A percentile compares a stretch with the other conserved stretches of the same genome.
phyloP scores from a whole-genome alignment of 2,797 vertebrate species.

The Astyanax mexicanus region DNA sequence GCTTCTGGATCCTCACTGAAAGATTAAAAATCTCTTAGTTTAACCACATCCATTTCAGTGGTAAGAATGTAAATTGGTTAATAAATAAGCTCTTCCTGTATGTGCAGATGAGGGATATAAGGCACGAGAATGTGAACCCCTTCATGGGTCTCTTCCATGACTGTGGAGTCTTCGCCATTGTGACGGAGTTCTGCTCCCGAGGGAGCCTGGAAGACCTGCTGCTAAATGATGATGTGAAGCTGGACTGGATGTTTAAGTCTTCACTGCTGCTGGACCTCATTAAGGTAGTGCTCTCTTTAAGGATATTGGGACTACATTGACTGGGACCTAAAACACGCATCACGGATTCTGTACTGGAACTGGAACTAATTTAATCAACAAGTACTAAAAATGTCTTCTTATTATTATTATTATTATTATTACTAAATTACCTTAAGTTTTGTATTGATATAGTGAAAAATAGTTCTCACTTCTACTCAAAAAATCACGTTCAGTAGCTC shows the following conservation, averaged over 20 bases:
- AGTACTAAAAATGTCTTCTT: no score
- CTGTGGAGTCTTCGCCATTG: constrained; percentile 86
- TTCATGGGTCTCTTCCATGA: constrained; percentile 92
- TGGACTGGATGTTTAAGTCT: constrained; percentile 96
- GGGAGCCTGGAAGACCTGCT: constrained; percentile 91
- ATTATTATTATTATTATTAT: no score
- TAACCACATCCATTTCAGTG: background rate
- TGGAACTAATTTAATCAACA: no score
- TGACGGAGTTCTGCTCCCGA: constrained; percentile 89
- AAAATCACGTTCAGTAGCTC: no score
- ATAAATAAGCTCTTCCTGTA: background rate
- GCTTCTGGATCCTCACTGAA: no score
- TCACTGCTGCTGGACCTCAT: constrained; percentile 91
- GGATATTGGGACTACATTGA: background rate
- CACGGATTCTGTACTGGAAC: no score
- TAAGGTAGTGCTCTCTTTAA: constrained; percentile 68
- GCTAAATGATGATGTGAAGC: constrained; percentile 86
- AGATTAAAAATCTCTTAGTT: background rate
- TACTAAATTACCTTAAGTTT: no score
- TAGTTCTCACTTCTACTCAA: no score
- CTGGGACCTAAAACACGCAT: no score
- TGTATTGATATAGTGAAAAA: no score
- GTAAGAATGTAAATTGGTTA: background rate
- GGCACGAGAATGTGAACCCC: constrained; percentile 89
- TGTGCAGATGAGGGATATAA: constrained; percentile 89